These are phyloP conservation scores for Muntiacus muntjak DNA, from an alignment of 2,113 vertebrate genomes.

Conservation along the genomic window DNA sequence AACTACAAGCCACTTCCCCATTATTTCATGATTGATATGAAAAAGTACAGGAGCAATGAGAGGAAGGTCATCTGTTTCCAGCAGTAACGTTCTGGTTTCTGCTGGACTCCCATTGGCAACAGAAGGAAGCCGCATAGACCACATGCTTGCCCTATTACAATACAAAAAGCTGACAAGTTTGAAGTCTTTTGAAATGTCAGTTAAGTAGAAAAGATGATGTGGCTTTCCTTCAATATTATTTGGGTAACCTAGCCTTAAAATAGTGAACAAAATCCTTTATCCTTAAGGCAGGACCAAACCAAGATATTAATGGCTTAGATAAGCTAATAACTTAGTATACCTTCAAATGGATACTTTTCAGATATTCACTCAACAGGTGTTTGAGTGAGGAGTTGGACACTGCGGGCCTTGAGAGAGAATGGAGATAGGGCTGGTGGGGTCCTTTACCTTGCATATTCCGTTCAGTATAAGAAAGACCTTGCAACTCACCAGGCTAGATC, in stretches of 20 bases:
- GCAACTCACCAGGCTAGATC: background rate
- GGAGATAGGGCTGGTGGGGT: background rate
- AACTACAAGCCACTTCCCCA: constrained; percentile 5
- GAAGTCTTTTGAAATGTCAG: background rate
- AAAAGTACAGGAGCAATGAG: constrained; percentile 18
- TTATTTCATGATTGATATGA: constrained; percentile 51
- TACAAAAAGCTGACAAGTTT: constrained; percentile 30
- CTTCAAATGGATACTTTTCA: background rate
- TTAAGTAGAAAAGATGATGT: constrained; percentile 1
- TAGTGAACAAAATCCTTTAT: background rate
- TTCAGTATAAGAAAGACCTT: background rate
- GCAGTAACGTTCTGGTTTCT: constrained; percentile 30
- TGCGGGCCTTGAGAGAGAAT: background rate
- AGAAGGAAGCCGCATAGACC: background rate
- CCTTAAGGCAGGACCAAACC: background rate
- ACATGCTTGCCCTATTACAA: background rate
- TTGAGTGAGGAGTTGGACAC: background rate
- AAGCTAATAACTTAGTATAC: background rate
- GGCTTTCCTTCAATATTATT: constrained; percentile 26
- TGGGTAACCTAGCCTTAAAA: constrained; percentile 37
- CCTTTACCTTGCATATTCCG: background rate
- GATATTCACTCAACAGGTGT: background rate
- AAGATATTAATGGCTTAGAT: background rate
- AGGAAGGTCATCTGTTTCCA: constrained; percentile 53
- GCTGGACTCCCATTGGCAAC: background rate